Conservation (phyloP, 1,140 invertebrate genomes). For the Leptoteleia sp. region DNA sequence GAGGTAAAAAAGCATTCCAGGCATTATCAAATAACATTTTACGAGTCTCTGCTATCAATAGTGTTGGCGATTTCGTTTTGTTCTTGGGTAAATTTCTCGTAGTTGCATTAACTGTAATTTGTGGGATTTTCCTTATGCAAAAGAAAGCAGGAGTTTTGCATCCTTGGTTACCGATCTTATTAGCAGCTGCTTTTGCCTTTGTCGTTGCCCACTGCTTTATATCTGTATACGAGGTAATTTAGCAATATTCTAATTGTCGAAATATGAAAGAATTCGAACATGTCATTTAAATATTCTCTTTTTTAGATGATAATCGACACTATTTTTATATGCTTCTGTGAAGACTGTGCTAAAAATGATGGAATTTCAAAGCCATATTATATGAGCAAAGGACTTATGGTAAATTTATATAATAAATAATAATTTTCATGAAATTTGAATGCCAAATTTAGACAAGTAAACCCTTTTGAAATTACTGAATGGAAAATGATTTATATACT, state of each 20-base stretch:
- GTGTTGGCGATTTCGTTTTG: conserved; percentile 89
- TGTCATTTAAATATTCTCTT: too few species aligned
- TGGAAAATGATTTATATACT: conserved; percentile 21
- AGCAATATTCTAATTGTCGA: too few species aligned
- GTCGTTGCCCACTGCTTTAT: conserved; percentile 89
- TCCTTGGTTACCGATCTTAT: conserved; percentile 85
- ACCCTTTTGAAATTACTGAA: too few species aligned
- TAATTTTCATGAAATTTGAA: too few species aligned
- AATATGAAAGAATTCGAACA: too few species aligned
- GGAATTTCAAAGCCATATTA: conserved; percentile 87
- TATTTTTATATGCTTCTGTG: conserved; percentile 92
- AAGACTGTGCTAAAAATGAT: conserved; percentile 88
- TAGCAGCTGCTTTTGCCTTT: conserved; percentile 86
- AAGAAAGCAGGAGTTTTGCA: conserved; percentile 84
- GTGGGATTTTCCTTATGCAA: conserved; percentile 84
- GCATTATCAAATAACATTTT: conserved; percentile 85
- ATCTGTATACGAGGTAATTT: conserved; percentile 89
- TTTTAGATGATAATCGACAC: conserved; percentile 91
- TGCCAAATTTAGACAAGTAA: too few species aligned
- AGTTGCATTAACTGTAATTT: conserved; percentile 84
- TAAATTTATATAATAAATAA: too few species aligned
- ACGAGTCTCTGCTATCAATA: conserved; percentile 88
- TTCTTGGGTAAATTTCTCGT: conserved; percentile 88
- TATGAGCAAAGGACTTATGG: conserved; percentile 88
- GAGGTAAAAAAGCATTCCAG: conserved; percentile 84